phyloP scores from a whole-genome alignment of 2,797 vertebrate genomes.

The Poecilia velifera region DNA sequence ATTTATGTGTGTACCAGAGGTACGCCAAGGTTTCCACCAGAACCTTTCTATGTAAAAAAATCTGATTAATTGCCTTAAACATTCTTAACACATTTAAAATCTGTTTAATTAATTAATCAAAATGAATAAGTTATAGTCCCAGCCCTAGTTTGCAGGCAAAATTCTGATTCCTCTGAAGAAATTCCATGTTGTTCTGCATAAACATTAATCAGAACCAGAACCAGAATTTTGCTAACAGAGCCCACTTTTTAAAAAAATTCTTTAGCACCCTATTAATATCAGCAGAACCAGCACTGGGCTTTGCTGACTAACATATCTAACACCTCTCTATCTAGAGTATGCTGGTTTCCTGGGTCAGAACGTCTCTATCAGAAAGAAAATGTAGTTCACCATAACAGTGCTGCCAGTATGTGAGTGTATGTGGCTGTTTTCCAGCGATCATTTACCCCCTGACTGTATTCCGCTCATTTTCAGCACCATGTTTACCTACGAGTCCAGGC shows the following conservation, averaged over 20 bases:
- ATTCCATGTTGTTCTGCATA: too few relatives aligned
- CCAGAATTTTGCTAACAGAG: neutral
- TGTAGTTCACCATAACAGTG: conserved; percentile 13
- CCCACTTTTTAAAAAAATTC: neutral
- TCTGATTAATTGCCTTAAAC: too few relatives aligned
- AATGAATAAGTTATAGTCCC: too few relatives aligned
- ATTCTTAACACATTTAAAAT: too few relatives aligned
- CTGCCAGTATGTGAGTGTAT: conserved; percentile 20
- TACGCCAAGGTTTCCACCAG: too few relatives aligned
- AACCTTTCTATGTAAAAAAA: too few relatives aligned
- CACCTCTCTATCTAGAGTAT: neutral
- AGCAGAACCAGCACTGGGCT: neutral
- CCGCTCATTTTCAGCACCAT: conserved; percentile 16
- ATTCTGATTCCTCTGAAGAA: too few relatives aligned
- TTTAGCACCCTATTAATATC: neutral
- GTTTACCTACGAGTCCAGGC: conserved; percentile 36
- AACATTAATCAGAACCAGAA: too few relatives aligned
- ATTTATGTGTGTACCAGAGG: too few relatives aligned
- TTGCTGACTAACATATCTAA: neutral
- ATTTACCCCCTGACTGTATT: conserved; percentile 1
- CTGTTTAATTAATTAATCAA: too few relatives aligned
- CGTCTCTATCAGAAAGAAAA: neutral
- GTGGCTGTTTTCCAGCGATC: conserved; percentile 9
- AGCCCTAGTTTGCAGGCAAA: too few relatives aligned
- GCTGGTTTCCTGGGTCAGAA: neutral